Base-by-base conservation (phyloP, 2,888 invertebrate genomes). In the Geotrupes spiniger region DNA sequence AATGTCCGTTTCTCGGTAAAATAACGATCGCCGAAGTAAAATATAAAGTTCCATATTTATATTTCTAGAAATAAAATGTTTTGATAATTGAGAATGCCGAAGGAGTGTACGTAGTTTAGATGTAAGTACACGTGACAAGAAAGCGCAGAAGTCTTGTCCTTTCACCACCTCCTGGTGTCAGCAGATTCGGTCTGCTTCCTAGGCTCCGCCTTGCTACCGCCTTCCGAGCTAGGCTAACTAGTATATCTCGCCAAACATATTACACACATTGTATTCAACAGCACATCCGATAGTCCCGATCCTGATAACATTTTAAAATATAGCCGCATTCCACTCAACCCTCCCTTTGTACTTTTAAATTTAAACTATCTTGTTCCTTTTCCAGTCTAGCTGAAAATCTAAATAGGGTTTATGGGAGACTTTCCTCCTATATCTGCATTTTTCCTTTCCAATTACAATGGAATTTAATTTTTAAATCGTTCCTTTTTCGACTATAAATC, bases 301-400 rank as follows among this genome's bases (percentile, higher is more conserved):
- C 42, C 63, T 59, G 70, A 70, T 70, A 70, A 65, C 68, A 61
- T 63, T 68, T 65, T 69, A 67, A 70, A 70, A 70, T 70, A 69
- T 70, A 62, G 69, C 63, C 63, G 59, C 63, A 65, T 66, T 67
- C 66, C 52, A 37, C 41, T 28, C 55, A 49, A 51, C 56, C 52
- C 56, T 51, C 54, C 53, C 60, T 61, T 62, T 62, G 59, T 61
- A 61, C 54, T 62, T 61, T 60, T 56, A 61, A 62, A 61, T 62
- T 61, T 61, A 60, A 62, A 61, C 60, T 61, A 60, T 61, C 60
- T 59, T 53, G 60, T 56, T 58, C 57, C 53, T 51, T 57, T 59
- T 58, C 55, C 60, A 58, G 57, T 56, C 60, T 60, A 56, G 59
- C 56, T 60, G 60, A 60, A 62, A 60, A 60, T 60, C 60, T 60